Evolutionary conservation across 30 jellyfish, hydroid and myxozoan species (phyloP), one percentile per base, ranked within the genome.

Genomic region (Euphysa ruthae): DNA sequence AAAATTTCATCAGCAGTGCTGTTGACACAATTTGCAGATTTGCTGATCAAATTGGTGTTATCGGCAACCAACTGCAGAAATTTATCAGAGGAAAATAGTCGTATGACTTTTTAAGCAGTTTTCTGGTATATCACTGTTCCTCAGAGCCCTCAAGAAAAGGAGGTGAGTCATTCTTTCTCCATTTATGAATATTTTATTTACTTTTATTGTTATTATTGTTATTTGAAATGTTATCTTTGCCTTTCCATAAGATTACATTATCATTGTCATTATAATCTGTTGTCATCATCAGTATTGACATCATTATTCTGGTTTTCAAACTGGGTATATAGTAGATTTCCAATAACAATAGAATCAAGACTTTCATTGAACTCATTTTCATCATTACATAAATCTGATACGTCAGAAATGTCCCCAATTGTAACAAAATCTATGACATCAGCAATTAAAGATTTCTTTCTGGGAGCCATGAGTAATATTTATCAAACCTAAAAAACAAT

Each of bases 121-220:
- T n/a, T n/a, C n/a, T n/a, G n/a, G n/a, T n/a, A n/a, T n/a, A n/a
- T n/a, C n/a, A n/a, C n/a, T n/a, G n/a, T n/a, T n/a, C n/a, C n/a
- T n/a, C n/a, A n/a, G n/a, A n/a, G n/a, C n/a, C n/a, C n/a, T n/a
- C n/a, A n/a, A n/a, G n/a, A n/a, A n/a, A 56, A 49, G 83, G 71
- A 58, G 38, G 86, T 73, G 71, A 58, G 26, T 58, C 71, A 58
- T 58, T 26, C n/a, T n/a, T n/a, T n/a, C n/a, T n/a, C n/a, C n/a
- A n/a, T n/a, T n/a, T n/a, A n/a, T n/a, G n/a, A n/a, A n/a, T n/a
- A n/a, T n/a, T n/a, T n/a, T n/a, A n/a, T n/a, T n/a, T n/a, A n/a
- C n/a, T n/a, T n/a, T n/a, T n/a, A 38, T 38, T n/a, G n/a, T 38
- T n/a, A 38, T 38, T 7, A 10, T 58, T 19, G 27, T 25, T 19